Evolutionary conservation across 2,797 vertebrate genomes (phyloP).

Genomic region (Crenuchus spilurus): DNA sequence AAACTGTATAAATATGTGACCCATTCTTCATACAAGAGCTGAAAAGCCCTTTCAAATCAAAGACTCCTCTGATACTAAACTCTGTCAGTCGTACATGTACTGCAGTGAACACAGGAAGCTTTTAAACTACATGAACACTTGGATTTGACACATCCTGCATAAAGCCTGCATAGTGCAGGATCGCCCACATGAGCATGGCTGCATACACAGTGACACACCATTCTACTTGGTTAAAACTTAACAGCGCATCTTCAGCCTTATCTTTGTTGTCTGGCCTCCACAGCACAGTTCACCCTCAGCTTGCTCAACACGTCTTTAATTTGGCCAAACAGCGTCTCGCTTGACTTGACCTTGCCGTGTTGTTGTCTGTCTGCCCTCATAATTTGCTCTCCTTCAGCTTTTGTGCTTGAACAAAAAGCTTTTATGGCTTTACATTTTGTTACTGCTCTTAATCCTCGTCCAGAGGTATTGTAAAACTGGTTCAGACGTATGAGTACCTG

Average conservation of each 20-base stretch:
- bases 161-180: conserved; percentile 29
- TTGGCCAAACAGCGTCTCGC: conserved; percentile 29
- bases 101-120: not conserved
- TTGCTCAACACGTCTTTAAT: conserved; percentile 38
- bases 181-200: conserved; percentile 14
- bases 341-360: conserved; percentile 33
- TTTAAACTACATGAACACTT: not conserved
- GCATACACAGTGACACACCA: conserved; percentile 38
- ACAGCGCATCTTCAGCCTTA: conserved; percentile 26
- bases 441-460: conserved; percentile 25
- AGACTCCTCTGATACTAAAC: too few species aligned
- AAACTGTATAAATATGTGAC: too few species aligned
- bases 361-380: conserved; percentile 52
- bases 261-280: conserved; percentile 49
- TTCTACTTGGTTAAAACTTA: conserved; percentile 45
- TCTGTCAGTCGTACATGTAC: not conserved
- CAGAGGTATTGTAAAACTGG: conserved; percentile 12
- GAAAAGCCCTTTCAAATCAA: too few species aligned
- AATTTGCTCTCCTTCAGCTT: conserved; percentile 48
- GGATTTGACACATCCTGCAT: conserved; percentile 15
- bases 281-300: conserved; percentile 30
- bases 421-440: conserved; percentile 37
- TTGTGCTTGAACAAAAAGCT: conserved; percentile 41
- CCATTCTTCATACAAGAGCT: too few species aligned
- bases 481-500: conserved; percentile 8